Conservation (phyloP, 2,888 invertebrate genomes). For the Furcula furcula region DNA sequence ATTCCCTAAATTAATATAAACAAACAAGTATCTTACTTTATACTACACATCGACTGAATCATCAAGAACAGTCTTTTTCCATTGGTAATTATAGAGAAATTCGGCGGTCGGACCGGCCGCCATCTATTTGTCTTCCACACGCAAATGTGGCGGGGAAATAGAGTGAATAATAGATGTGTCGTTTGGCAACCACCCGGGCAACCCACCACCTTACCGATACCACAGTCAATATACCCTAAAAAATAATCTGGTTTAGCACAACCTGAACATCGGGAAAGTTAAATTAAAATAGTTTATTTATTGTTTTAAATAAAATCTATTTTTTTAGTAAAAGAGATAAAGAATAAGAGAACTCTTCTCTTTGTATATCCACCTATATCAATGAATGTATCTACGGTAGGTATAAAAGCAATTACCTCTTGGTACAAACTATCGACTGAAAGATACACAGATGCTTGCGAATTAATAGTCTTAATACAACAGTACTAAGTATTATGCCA, state of each 20-base stretch:
- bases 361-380: too few relatives aligned
- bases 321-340: too few relatives aligned
- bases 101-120: conserved; percentile 57
- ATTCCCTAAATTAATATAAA: too few relatives aligned
- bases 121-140: conserved; percentile 78
- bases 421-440: too few relatives aligned
- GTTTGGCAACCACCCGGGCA: conserved; percentile 73
- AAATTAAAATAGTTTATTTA: neutral
- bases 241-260: neutral
- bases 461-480: too few relatives aligned
- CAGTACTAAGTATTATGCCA: too few relatives aligned
- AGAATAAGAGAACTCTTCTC: too few relatives aligned
- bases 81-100: conserved; percentile 66
- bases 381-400: too few relatives aligned
- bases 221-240: conserved; percentile 42
- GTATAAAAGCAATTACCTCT: too few relatives aligned
- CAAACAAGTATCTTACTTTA: too few relatives aligned
- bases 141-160: conserved; percentile 76
- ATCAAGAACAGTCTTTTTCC: conserved; percentile 44
- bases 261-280: neutral
- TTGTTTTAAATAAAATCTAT: neutral
- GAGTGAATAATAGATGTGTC: conserved; percentile 81
- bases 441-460: too few relatives aligned
- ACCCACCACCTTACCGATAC: conserved; percentile 39
- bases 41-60: conserved; percentile 37